Conservation (phyloP, 2,113 vertebrate genomes). For the Pelodiscus sinensis region DNA sequence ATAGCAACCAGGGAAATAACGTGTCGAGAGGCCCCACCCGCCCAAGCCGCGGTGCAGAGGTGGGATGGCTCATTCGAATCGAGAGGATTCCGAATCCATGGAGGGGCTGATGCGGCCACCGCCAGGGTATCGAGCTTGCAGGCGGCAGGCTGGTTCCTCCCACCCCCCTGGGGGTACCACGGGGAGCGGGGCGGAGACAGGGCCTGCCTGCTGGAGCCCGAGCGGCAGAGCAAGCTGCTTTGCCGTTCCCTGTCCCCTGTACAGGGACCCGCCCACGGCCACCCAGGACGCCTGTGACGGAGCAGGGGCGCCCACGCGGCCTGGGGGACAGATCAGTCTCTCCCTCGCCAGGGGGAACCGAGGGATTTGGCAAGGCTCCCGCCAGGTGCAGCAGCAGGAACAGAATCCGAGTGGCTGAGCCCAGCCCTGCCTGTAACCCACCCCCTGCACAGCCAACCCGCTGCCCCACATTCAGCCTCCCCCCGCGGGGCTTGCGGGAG, state of each 20-base stretch:
- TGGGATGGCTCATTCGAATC: neutral
- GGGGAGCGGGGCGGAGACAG: no score
- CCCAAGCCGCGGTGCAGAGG: no score
- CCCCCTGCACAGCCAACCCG: neutral
- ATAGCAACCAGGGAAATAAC: neutral
- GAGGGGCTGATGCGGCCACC: neutral
- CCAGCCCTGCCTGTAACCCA: neutral
- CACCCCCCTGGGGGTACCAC: neutral
- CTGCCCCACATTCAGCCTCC: neutral
- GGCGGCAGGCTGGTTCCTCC: neutral
- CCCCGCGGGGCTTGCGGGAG: no score
- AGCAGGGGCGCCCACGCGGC: neutral
- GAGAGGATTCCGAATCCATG: neutral
- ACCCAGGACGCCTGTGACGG: neutral
- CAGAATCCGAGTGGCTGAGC: neutral
- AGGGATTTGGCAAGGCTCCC: neutral
- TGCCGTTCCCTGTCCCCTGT: neutral
- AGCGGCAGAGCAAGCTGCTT: neutral
- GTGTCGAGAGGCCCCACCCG: neutral
- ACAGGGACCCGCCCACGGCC: neutral
- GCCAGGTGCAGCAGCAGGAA: neutral
- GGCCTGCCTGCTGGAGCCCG: neutral
- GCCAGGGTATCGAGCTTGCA: neutral
- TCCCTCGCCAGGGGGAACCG: neutral
- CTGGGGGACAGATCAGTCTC: neutral